Percentiles rank a stretch among this genome's conserved stretches.
Conservation (phyloP, 2,888 invertebrate species). For the Listrodromus nycthemerus region DNA sequence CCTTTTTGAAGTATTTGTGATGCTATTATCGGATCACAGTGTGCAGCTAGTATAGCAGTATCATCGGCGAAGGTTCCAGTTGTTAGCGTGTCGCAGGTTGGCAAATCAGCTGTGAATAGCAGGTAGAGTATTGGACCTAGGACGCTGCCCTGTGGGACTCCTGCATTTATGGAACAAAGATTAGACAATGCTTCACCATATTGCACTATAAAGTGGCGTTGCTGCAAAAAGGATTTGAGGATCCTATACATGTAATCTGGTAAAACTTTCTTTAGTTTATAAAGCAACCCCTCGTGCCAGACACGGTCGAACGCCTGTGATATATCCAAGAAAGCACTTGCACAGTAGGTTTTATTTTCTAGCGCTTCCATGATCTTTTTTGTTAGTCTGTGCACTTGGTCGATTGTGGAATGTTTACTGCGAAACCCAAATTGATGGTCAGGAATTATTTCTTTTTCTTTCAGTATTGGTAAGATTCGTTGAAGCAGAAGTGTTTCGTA, state of each 20-base stretch:
- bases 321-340: constrained; percentile 67
- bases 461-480: constrained; percentile 16
- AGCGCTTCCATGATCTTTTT: constrained; percentile 60
- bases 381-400: constrained; percentile 68
- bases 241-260: too few relatives aligned
- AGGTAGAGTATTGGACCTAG: constrained; percentile 67
- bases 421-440: constrained; percentile 37
- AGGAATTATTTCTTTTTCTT: constrained; percentile 13
- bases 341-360: constrained; percentile 68
- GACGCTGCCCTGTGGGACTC: constrained; percentile 69
- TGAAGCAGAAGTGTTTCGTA: constrained; percentile 15
- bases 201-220: too few relatives aligned
- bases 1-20: too few relatives aligned
- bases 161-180: constrained; percentile 28
- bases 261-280: constrained; percentile 65
- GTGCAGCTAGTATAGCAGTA: too few relatives aligned
- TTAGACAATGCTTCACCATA: neutral
- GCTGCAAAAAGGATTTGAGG: too few relatives aligned
- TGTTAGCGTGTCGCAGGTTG: neutral
- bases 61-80: neutral
- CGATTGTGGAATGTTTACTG: constrained; percentile 11
- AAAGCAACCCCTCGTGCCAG: constrained; percentile 68
- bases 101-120: constrained; percentile 63
- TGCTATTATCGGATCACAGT: too few relatives aligned
- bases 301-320: too few relatives aligned